Base-by-base conservation (phyloP, 2,888 invertebrate species). In the Trichacis sp. region DNA sequence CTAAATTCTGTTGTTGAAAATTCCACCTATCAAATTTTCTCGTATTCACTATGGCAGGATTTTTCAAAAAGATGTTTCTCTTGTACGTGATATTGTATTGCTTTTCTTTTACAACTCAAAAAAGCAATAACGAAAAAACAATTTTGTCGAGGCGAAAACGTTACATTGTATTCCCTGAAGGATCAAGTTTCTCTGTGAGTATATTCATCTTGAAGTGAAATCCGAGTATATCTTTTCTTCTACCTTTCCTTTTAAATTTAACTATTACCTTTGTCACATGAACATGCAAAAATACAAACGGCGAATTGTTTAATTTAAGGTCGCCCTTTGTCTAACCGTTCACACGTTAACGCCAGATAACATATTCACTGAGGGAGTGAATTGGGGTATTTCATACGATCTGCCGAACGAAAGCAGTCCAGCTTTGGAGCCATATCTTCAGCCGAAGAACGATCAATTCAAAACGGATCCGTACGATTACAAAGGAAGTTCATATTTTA, bases 381-480 rank as follows among this genome's bases (percentile, higher is more conserved):
- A 91, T 80, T 91, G 91, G 91, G 91, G 90, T 45, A 88, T 91
- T 33, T 89, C 92, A 0, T 92, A 91, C 51, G 86, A 87, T 54
- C 68, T 85, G 29, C 85, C 85, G 1, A 85, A 85, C 72, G 84
- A 84, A 60, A 85, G 79, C 54, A 83, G 81, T 53, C 77, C 83
- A 11, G 80, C 77, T 17, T 71, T 83, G 5, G 79, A 79, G 19
- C 82, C 83, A 0, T 77, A 78, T 51, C 72, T 84, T 8, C 72
- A 81, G 57, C 62, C 80, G 9, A 73, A 80, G 50, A 76, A 78
- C 60, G 83, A 84, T 62, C 70, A 71, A 60, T 14, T 77, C 5
- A 73, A 74, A 48, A 50, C 62, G 19, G 66, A 50, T 15, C 67
- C 70, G 57, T 63, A 72, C 38, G 33, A 63, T 33, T 59, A 62